Percentiles rank a stretch among this genome's conserved stretches.
Evolutionary conservation across 1,140 invertebrate species (phyloP).

Genomic region (Philopotamus ludificatus): DNA sequence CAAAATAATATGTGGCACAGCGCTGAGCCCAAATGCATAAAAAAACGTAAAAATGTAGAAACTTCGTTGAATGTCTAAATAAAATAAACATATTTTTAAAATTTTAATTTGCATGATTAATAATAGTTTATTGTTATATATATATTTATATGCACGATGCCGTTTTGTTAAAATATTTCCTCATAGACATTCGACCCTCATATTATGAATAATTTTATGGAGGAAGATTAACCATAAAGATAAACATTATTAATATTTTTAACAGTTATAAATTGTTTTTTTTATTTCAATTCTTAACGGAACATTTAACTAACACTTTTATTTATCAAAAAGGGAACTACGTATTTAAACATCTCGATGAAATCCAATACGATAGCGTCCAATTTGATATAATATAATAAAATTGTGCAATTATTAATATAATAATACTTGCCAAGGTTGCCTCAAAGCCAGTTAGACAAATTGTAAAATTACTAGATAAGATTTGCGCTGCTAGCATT

Average conservation of each 20-base stretch:
- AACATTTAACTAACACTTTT: too few species aligned
- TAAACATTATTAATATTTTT: background rate
- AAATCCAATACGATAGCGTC: too few species aligned
- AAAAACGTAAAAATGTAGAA: slow-evolving; percentile 18
- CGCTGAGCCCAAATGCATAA: slow-evolving; percentile 15
- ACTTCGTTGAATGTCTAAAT: slow-evolving; percentile 31
- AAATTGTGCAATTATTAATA: too few species aligned
- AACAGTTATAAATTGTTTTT: background rate
- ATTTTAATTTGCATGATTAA: background rate
- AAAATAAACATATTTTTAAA: slow-evolving; percentile 2
- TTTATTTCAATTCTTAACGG: background rate
- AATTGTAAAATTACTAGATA: slow-evolving; percentile 34
- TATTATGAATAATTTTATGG: too few species aligned
- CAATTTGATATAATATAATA: too few species aligned
- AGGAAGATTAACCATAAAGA: background rate
- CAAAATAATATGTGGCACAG: slow-evolving; percentile 30
- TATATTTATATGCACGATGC: background rate
- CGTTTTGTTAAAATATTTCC: background rate
- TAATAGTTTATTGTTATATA: background rate
- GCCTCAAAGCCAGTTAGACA: slow-evolving; percentile 38
- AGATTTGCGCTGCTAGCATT: slow-evolving; percentile 25
- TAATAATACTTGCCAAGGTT: slow-evolving; percentile 27
- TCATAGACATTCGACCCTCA: too few species aligned
- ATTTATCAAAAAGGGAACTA: too few species aligned
- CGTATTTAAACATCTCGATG: too few species aligned